These are phyloP conservation scores for Amphibalanus amphitrite DNA, from an alignment of 1,140 invertebrate genomes.

Conservation along the genomic window DNA sequence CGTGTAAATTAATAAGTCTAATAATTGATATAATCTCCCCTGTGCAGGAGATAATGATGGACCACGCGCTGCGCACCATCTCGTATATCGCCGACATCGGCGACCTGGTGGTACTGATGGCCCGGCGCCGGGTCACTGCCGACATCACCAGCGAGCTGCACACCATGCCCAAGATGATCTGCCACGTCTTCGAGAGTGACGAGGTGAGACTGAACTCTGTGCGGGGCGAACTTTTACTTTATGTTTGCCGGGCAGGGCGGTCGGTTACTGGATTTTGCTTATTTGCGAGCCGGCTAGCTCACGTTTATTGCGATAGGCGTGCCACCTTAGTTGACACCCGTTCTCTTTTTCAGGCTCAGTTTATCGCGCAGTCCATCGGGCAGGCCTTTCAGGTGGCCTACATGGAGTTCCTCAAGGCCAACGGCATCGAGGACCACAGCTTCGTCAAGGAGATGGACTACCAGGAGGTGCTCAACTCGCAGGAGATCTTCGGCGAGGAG, in stretches of 20 bases:
- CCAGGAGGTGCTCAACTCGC: conserved; percentile 97
- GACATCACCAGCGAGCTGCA: conserved; percentile 35
- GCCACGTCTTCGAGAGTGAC: conserved; percentile 98
- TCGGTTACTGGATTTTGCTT: not conserved
- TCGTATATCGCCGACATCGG: conserved; percentile 99
- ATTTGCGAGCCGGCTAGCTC: not conserved
- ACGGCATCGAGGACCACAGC: conserved; percentile 97
- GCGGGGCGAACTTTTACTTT: conserved; percentile 5
- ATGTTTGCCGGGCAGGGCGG: too few relatives aligned
- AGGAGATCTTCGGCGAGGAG: conserved; percentile 98
- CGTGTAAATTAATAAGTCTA: too few relatives aligned
- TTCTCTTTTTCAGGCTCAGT: conserved; percentile 51
- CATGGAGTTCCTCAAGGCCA: conserved; percentile 99
- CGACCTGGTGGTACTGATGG: conserved; percentile 96
- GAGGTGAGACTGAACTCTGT: conserved; percentile 46
- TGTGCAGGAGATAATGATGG: conserved; percentile 96
- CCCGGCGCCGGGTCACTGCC: conserved; percentile 71
- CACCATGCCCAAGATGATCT: conserved; percentile 94
- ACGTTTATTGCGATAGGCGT: too few relatives aligned
- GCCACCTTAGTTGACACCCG: too few relatives aligned
- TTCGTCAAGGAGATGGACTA: conserved; percentile 99
- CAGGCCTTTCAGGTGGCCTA: conserved; percentile 99
- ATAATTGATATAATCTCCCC: too few relatives aligned
- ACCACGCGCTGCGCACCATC: conserved; percentile 92
- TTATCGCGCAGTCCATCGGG: conserved; percentile 98